Percentiles rank a stretch among this genome's conserved stretches.
These are phyloP conservation scores for Grallaria varia DNA, from an alignment of 2,113 vertebrate genomes.

Conservation along the genomic window DNA sequence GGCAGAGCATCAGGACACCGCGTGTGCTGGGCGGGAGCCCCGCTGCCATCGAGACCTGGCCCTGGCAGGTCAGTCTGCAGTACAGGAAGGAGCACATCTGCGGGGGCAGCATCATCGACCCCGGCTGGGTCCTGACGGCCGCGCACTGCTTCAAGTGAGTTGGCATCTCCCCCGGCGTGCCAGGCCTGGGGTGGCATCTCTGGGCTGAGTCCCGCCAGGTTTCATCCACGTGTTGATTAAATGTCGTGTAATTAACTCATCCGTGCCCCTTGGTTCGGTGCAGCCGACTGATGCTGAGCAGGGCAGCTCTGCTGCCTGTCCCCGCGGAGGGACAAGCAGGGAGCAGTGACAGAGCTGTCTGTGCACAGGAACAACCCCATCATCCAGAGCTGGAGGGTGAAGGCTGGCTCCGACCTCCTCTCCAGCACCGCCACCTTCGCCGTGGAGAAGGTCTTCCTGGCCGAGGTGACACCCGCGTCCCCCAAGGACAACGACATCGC, in stretches of 20 bases:
- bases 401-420: constrained; percentile 70
- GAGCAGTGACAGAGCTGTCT: background rate
- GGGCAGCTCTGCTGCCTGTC: background rate
- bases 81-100: constrained; percentile 80
- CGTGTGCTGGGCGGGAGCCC: constrained; percentile 83
- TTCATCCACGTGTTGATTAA: fast-evolving
- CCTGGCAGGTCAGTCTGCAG: constrained; percentile 92
- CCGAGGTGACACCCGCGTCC: background rate
- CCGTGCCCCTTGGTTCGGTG: fast-evolving
- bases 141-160: constrained; percentile 85
- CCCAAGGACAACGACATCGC: constrained; percentile 84
- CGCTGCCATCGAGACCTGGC: constrained; percentile 80
- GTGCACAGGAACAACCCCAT: constrained; percentile 54
- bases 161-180: fast-evolving
- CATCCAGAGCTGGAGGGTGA: constrained; percentile 80
- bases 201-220: fast-evolving
- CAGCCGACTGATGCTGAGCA: background rate
- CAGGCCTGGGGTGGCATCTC: background rate
- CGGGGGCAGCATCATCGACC: constrained; percentile 85
- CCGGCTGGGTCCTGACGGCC: constrained; percentile 79
- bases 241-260: fast-evolving
- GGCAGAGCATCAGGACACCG: constrained; percentile 19
- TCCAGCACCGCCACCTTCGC: constrained; percentile 23
- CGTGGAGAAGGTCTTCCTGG: constrained; percentile 83
- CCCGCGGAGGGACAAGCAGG: fast-evolving